phyloP scores from a whole-genome alignment of 2,888 invertebrate genomes.

The Nesidiocoris tenuis region DNA sequence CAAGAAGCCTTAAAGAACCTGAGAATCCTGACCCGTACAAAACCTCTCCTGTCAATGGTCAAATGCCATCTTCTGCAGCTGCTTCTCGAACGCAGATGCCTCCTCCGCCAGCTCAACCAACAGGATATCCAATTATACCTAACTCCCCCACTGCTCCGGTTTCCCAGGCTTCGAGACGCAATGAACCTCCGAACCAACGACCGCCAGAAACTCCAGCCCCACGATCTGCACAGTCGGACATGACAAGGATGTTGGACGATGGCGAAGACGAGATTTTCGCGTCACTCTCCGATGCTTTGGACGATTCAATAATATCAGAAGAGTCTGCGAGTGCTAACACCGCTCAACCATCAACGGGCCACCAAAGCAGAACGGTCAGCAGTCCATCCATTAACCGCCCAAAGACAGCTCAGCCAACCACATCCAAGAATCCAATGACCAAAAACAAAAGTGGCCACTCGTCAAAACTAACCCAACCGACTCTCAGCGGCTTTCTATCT shows the following conservation, averaged over 20 bases:
- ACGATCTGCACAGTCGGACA: conserved; percentile 19
- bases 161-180: background rate
- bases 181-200: background rate
- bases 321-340: background rate
- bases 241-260: conserved; percentile 39
- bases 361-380: background rate
- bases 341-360: no score
- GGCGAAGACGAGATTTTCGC: conserved; percentile 48
- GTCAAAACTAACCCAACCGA: background rate
- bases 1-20: conserved; percentile 52
- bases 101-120: background rate
- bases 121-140: background rate
- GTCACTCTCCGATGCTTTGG: conserved; percentile 47
- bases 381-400: background rate
- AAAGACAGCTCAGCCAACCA: background rate
- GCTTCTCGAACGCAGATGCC: background rate
- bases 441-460: background rate
- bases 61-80: background rate
- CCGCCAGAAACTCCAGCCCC: conserved; percentile 10
- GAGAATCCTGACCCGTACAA: conserved; percentile 46
- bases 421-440: background rate
- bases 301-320: conserved; percentile 11
- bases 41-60: background rate
- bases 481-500: background rate
- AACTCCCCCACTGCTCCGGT: background rate